Evolutionary conservation across 2,113 vertebrate species (phyloP).

Genomic region (Rafetus swinhoei): DNA sequence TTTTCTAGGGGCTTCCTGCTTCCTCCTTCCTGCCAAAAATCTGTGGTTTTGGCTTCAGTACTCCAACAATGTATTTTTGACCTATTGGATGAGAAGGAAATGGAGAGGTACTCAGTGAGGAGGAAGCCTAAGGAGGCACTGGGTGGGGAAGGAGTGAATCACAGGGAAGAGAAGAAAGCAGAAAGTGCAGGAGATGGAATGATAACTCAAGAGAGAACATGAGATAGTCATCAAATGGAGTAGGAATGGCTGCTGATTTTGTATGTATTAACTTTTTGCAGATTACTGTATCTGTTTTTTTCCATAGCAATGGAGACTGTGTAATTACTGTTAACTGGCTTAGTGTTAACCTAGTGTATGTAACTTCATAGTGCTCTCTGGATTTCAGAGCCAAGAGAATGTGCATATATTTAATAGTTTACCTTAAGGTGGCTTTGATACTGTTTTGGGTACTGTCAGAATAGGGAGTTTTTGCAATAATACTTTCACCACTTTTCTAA

Average conservation of each 20-base stretch:
- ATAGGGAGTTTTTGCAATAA: fast-evolving
- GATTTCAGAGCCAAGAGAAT: too few species aligned
- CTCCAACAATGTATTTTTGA: not conserved
- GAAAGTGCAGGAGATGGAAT: not conserved
- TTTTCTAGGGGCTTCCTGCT: not conserved
- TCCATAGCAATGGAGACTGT: too few species aligned
- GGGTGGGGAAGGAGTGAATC: not conserved
- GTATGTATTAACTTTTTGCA: not conserved
- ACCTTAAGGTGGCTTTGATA: not conserved
- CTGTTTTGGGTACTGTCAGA: not conserved
- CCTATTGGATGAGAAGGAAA: not conserved
- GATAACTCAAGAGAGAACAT: not conserved
- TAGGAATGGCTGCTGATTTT: not conserved
- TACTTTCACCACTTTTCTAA: too few species aligned
- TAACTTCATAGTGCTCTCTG: too few species aligned
- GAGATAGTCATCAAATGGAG: not conserved
- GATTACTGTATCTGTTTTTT: too few species aligned
- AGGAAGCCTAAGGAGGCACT: not conserved
- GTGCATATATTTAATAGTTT: too few species aligned
- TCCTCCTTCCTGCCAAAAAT: not conserved
- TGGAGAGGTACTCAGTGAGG: not conserved
- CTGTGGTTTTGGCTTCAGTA: not conserved
- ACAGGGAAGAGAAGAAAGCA: not conserved
- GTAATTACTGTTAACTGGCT: too few species aligned
- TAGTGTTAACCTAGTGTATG: too few species aligned